Evolutionary conservation across 2,113 vertebrate genomes (phyloP).

Genomic region (Synodontis membranacea): DNA sequence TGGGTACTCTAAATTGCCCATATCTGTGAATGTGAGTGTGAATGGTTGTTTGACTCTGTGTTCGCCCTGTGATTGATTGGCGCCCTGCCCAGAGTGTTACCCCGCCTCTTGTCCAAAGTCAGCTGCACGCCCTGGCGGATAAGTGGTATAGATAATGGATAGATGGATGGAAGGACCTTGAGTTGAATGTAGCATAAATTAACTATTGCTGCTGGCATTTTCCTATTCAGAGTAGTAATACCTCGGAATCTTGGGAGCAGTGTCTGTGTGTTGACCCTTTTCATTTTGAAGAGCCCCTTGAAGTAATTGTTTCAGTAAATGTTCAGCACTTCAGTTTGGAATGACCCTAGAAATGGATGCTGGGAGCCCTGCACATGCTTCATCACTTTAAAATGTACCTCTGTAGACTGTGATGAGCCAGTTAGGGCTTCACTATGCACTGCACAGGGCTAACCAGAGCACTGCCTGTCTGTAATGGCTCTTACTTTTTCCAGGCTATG

Average conservation of each 20-base stretch:
- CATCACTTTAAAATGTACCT: constrained; percentile 13
- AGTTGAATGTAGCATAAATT: background rate
- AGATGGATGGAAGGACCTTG: too few species aligned
- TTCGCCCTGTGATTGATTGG: too few species aligned
- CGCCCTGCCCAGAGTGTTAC: too few species aligned
- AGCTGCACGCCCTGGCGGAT: too few species aligned
- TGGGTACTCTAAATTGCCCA: too few species aligned
- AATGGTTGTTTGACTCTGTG: too few species aligned
- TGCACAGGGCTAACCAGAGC: constrained; percentile 35
- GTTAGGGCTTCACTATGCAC: constrained; percentile 25
- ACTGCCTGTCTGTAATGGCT: constrained; percentile 41
- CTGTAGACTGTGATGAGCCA: constrained; percentile 15
- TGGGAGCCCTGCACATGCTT: background rate
- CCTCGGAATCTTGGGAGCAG: background rate
- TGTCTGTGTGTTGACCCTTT: background rate
- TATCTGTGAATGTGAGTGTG: too few species aligned
- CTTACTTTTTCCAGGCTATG: constrained; percentile 42
- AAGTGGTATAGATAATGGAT: too few species aligned
- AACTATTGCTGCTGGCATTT: background rate
- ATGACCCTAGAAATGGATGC: background rate
- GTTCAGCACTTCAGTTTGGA: background rate
- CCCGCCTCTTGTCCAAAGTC: too few species aligned
- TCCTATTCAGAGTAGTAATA: background rate
- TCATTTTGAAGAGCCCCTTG: background rate
- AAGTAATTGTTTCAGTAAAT: background rate